These are phyloP conservation scores for Sphinx pinastri DNA, from an alignment of 2,888 invertebrate genomes.

Conservation along the genomic window DNA sequence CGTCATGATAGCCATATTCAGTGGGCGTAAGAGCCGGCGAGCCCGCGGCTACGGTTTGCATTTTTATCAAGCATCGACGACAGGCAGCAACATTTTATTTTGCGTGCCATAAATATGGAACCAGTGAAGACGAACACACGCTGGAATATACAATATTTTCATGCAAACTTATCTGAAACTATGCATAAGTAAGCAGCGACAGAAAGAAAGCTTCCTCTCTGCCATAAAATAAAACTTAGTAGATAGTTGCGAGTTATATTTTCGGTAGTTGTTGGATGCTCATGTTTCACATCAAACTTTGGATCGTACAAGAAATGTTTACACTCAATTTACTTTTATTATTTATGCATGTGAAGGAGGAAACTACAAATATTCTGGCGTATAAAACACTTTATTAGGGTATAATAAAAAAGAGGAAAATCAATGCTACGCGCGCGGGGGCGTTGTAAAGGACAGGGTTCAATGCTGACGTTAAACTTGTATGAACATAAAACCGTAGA, in stretches of 20 bases:
- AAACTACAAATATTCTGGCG: slow-evolving; percentile 13
- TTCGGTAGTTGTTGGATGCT: slow-evolving; percentile 37
- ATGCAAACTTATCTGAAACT: slow-evolving; percentile 80
- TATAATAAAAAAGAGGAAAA: slow-evolving; percentile 18
- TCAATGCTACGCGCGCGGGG: slow-evolving; percentile 8
- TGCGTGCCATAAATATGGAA: slow-evolving; percentile 82
- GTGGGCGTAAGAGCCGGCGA: slow-evolving; percentile 59
- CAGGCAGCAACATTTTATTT: slow-evolving; percentile 78
- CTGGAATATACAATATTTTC: slow-evolving; percentile 69
- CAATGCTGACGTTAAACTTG: neutral
- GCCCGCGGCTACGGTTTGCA: slow-evolving; percentile 78
- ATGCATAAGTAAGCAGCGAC: slow-evolving; percentile 77
- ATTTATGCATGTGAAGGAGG: slow-evolving; percentile 13
- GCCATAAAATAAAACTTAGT: slow-evolving; percentile 56
- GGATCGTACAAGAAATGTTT: slow-evolving; percentile 13
- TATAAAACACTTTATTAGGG: slow-evolving; percentile 24
- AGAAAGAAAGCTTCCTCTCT: slow-evolving; percentile 57
- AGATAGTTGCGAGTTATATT: slow-evolving; percentile 33
- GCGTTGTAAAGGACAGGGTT: neutral
- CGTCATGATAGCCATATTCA: slow-evolving; percentile 67
- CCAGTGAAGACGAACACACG: slow-evolving; percentile 69
- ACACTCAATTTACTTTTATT: slow-evolving; percentile 25
- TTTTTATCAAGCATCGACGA: slow-evolving; percentile 80
- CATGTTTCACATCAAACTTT: slow-evolving; percentile 24
- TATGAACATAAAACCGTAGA: neutral